A percentile compares a stretch with the other conserved stretches of the same genome.
Conservation (phyloP, 2,113 vertebrate species). For the Pluvialis apricaria region DNA sequence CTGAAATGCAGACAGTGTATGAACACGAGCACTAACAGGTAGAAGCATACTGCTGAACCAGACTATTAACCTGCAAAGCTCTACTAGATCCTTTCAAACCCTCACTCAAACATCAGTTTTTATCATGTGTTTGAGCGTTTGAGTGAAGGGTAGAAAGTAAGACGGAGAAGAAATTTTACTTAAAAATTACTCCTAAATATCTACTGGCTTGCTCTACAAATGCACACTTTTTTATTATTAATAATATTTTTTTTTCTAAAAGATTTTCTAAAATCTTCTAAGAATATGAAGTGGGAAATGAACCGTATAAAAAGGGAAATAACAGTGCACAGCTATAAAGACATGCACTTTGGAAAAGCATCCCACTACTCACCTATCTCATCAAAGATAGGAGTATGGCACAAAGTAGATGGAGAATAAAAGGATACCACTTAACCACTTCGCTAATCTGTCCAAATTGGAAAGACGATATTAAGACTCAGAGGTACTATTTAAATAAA, state of each 20-base stretch:
- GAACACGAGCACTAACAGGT: neutral
- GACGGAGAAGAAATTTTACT: neutral
- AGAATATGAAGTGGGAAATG: neutral
- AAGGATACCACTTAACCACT: neutral
- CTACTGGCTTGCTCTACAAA: neutral
- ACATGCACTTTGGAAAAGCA: neutral
- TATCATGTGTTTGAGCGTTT: neutral
- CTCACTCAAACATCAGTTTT: neutral
- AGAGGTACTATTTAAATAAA: conserved; percentile 15
- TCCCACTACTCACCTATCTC: neutral
- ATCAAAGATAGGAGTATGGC: neutral
- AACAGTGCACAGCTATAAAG: neutral
- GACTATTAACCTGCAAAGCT: neutral
- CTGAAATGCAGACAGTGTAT: neutral
- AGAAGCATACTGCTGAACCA: neutral
- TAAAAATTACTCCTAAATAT: neutral
- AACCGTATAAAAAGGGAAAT: neutral
- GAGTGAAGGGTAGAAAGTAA: neutral
- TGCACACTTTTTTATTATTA: neutral
- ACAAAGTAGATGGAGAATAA: neutral
- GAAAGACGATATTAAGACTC: neutral
- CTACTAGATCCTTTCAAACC: neutral
- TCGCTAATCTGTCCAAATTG: neutral
- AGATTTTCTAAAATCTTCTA: neutral
- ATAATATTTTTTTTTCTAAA: neutral